Evolutionary conservation across 2,113 vertebrate genomes (phyloP), one percentile per base, ranked within the genome.

Genomic region (Seriola quinqueradiata): DNA sequence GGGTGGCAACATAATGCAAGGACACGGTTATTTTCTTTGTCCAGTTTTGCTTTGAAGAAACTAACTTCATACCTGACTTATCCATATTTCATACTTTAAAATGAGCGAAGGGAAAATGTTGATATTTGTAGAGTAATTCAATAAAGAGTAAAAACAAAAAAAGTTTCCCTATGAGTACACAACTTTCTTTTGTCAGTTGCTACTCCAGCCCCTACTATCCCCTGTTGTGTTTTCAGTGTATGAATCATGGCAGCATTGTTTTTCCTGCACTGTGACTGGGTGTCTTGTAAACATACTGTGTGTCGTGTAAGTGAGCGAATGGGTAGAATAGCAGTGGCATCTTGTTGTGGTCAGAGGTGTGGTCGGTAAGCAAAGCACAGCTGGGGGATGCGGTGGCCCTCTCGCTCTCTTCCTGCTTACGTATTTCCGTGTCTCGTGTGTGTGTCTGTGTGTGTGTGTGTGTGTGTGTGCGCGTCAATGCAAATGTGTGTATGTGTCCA

Each of bases 161-260:
- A 14, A 58, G 36, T 44, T 54, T n/a, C 2, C 25, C 36, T 13
- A 65, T 42, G 11, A 7, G 4, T 0, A 17, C 17, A 9, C n/a
- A 17, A 61, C 38, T 61, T 72, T 71, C 21, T 75, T 59, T 46
- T 71, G 55, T 67, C 58, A 61, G 76, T 95, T 94, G 93, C 92
- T 92, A 38, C 92, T 93, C 91, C 93, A 93, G 85, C 86, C 92
- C 90, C 89, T 70, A 83, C 81, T 88, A 23, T 86, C 94, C 93
- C 93, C 81, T 90, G 90, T 81, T 92, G 88, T 94, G 82, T 93
- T 92, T 70, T 92, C 64, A 84, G 89, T 86, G 92, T 94, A 70
- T 88, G 86, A 92, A 58, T 89, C 87, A 91, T 92, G 77, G 91
- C 90, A 86, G 90, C 88, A 75, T 84, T 87, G 54, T 90, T 85